Evolutionary conservation across 1,140 invertebrate genomes (phyloP).

Genomic region (Metaphire vulgaris): DNA sequence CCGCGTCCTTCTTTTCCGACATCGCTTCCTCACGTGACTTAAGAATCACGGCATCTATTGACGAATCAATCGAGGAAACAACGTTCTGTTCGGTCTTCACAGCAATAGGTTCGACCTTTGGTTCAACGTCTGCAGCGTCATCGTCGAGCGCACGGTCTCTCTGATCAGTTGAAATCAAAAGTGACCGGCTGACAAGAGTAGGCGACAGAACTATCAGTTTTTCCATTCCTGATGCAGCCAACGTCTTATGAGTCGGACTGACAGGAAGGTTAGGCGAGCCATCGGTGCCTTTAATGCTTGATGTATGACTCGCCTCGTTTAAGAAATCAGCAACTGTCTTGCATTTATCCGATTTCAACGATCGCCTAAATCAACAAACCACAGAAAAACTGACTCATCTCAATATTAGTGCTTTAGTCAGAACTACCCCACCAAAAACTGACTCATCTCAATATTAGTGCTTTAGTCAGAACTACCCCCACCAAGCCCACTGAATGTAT

Average conservation of each 20-base stretch:
- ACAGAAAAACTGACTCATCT: no score
- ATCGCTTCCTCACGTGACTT: neutral
- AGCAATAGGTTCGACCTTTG: neutral
- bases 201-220: neutral
- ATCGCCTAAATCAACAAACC: no score
- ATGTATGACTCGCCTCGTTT: neutral
- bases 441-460: no score
- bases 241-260: neutral
- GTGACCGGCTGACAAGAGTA: neutral
- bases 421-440: no score
- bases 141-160: neutral
- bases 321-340: neutral
- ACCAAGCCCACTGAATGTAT: no score
- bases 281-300: no score
- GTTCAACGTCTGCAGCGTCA: neutral
- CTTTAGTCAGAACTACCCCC: no score
- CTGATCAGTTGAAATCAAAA: neutral
- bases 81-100: neutral
- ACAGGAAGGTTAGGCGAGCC: neutral
- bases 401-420: no score
- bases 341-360: neutral
- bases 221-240: neutral
- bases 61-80: neutral
- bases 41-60: neutral
- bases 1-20: neutral